A percentile compares a stretch with the other conserved stretches of the same genome.
phyloP scores from a whole-genome alignment of 2,113 vertebrate genomes.

The Dromas ardeola region DNA sequence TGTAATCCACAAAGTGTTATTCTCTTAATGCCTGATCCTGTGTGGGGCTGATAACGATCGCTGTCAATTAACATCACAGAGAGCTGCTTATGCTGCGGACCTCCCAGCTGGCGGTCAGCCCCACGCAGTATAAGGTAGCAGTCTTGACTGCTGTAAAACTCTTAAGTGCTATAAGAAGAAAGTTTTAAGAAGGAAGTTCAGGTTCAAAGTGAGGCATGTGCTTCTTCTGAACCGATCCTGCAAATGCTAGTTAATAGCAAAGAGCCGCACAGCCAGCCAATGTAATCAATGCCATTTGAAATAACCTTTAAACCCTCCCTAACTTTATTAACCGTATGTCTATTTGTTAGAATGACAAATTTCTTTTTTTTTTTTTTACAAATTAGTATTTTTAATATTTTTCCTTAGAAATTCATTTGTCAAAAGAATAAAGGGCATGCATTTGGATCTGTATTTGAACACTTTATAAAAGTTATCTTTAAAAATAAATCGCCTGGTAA shows the following conservation, averaged over 20 bases:
- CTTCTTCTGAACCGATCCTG: neutral
- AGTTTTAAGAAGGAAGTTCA: slow-evolving; percentile 19
- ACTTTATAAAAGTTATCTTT: neutral
- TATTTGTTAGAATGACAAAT: neutral
- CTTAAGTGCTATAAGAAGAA: neutral
- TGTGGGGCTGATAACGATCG: neutral
- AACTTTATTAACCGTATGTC: neutral
- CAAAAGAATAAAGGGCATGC: neutral
- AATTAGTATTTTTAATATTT: neutral
- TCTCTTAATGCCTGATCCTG: neutral
- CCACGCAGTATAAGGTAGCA: neutral
- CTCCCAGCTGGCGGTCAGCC: neutral
- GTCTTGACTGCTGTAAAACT: neutral
- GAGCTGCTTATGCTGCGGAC: neutral
- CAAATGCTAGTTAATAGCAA: neutral
- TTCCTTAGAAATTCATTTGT: neutral
- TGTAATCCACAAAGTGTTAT: neutral
- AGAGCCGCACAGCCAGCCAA: neutral
- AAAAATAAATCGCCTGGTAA: neutral
- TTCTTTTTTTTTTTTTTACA: neutral
- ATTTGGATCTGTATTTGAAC: neutral
- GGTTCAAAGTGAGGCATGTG: neutral
- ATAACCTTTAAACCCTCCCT: neutral
- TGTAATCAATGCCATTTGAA: neutral
- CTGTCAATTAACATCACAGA: neutral